Evolutionary conservation across 2,888 invertebrate species (phyloP), one percentile per base, ranked within the genome.

Genomic region (Aphidius colemani): DNA sequence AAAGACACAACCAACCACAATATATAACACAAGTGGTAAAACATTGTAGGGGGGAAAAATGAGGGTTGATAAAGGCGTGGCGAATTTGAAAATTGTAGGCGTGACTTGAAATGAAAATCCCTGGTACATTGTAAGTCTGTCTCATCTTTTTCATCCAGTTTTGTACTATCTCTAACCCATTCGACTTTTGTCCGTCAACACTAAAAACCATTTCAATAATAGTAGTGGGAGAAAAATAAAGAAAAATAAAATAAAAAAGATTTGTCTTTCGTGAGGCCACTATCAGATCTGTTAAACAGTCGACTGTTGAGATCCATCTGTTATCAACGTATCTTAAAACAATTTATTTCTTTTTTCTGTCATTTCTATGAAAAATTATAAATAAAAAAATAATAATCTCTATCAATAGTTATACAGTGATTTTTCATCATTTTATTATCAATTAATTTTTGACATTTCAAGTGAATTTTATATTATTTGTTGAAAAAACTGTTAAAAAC

Each of bases 241-340:
- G 4, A 8, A 8, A 48, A 7, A 13, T 13, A 7, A 11, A 13
- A 13, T 6, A 8, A 48, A 7, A 13, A 48, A 11, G 48, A 30
- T 30, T 30, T 30, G 4, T 30, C 30, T 30, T 30, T 4, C 53
- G 49, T 51, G 71, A 73, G 72, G 73, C 75, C 72, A 71, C 76
- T 76, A 75, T 77, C 77, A 72, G 68, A 67, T 71, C 74, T 74
- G 78, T 80, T 78, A 80, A 80, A 76, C 78, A 79, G 79, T 80
- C 77, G 77, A 74, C 74, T 73, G 72, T 68, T 67, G 53, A 74
- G 77, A 75, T 74, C 75, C 78, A 78, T 74, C 72, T 75, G 74
- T 71, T 77, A 75, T 74, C 68, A 76, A 76, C 78, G 73, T 75
- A 72, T 71, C 71, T 64, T 71, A n/a, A 53, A 53, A 9, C 13